Evolutionary conservation across 2,113 vertebrate genomes (phyloP), one percentile per base, ranked within the genome.

Genomic region (Xerus inauris): DNA sequence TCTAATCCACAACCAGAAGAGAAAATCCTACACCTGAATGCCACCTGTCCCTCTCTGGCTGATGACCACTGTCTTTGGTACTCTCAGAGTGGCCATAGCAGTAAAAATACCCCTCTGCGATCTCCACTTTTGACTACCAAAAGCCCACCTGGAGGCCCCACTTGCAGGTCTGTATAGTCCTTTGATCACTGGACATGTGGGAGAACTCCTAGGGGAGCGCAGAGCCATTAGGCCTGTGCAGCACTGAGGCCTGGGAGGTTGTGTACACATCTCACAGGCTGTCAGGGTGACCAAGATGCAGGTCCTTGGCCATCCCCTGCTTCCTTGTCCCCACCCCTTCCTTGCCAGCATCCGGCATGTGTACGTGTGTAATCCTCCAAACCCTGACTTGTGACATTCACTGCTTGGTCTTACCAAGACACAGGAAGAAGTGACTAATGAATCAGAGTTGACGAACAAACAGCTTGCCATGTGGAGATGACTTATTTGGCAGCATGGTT

Each of bases 361-460:
- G 4, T 73, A 26, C 24, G 20, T 49, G 51, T 77, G 72, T 80
- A 42, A 83, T 85, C 73, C 54, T 75, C 47, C 42, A 77, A 64
- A 79, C 65, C 82, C 75, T 38, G 85, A 93, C 71, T 94, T 92
- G 57, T 90, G 88, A 76, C 85, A 51, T 94, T 67, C 92, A 80
- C 54, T 81, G 86, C 72, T 73, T 65, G 35, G 51, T 94, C 73
- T 88, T 32, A 72, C 54, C 17, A 0, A 86, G 40, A 67, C 5
- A 8, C 91, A 62, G 75, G 77, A 28, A 62, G 81, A 3, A 49
- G 32, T 95, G 96, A 96, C 72, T 95, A 85, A 96, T 86, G 64
- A 64, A 11, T 76, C 28, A 4, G 26, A 47, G 59, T 11, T 30
- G 77, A 87, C 77, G 75, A 88, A 72, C 69, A 89, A 45, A 89